Percentiles rank a stretch among this genome's conserved stretches.
Evolutionary conservation across 1,140 invertebrate species (phyloP).

Genomic region (Sycobia sp.): DNA sequence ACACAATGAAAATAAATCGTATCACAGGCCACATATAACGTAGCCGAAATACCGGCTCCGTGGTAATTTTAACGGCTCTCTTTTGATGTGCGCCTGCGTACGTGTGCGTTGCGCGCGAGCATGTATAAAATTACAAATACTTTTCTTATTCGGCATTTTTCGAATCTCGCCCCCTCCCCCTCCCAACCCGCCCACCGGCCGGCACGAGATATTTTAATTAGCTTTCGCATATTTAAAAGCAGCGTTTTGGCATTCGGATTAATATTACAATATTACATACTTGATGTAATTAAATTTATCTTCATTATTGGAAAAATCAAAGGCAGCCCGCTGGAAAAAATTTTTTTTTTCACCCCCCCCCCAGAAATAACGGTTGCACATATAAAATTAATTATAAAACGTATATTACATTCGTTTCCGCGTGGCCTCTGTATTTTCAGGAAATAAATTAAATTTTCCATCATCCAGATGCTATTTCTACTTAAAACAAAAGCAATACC

Average conservation of each 20-base stretch:
- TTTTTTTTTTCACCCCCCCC: too few relatives aligned
- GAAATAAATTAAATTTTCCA: constrained; percentile 24
- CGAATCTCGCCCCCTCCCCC: not conserved
- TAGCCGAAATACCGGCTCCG: too few relatives aligned
- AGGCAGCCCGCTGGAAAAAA: not conserved
- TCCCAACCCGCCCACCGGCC: not conserved
- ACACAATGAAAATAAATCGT: constrained; percentile 6
- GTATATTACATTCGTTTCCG: not conserved
- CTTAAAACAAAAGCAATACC: not conserved
- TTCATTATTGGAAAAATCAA: constrained; percentile 8
- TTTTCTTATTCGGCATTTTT: constrained; percentile 6
- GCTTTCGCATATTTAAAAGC: not conserved
- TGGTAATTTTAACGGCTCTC: too few relatives aligned
- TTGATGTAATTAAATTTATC: constrained; percentile 25
- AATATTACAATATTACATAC: constrained; percentile 24
- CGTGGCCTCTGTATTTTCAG: not conserved
- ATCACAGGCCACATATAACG: too few relatives aligned
- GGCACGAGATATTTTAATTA: constrained; percentile 18
- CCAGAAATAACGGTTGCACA: not conserved
- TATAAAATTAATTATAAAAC: constrained; percentile 31
- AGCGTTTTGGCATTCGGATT: not conserved
- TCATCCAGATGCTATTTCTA: not conserved
- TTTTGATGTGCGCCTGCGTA: not conserved
- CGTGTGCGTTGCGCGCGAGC: too few relatives aligned
- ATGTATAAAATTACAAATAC: too few relatives aligned